Percentiles rank a stretch among this genome's conserved stretches.
These are phyloP conservation scores for Cetonia aurata DNA, from an alignment of 2,888 invertebrate species.

Conservation along the genomic window DNA sequence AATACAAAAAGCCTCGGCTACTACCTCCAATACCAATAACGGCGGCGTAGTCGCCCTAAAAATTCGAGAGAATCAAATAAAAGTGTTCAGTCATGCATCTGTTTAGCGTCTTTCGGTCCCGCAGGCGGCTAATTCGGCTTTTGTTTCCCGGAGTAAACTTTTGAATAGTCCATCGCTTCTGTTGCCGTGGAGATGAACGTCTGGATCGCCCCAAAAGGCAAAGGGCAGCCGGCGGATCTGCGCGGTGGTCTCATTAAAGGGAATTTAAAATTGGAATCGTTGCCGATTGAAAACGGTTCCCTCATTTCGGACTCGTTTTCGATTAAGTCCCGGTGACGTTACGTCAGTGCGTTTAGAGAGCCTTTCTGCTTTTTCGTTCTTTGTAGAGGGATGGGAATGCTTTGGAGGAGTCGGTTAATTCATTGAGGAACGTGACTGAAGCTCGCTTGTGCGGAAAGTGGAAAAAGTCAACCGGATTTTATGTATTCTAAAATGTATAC, in stretches of 20 bases:
- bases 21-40: background rate
- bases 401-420: too few species aligned
- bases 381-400: too few species aligned
- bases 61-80: conserved; percentile 58
- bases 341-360: background rate
- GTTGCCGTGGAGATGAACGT: conserved; percentile 50
- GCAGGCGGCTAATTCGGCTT: conserved; percentile 46
- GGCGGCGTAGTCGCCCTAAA: conserved; percentile 49
- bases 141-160: conserved; percentile 58
- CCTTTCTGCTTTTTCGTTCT: too few species aligned
- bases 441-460: too few species aligned
- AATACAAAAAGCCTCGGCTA: conserved; percentile 36
- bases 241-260: conserved; percentile 30
- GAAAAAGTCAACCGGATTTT: too few species aligned
- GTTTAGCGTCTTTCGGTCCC: conserved; percentile 52
- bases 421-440: too few species aligned
- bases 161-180: conserved; percentile 57
- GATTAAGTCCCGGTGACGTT: conserved; percentile 23
- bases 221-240: conserved; percentile 22
- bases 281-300: conserved; percentile 20
- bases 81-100: conserved; percentile 59
- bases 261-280: conserved; percentile 34
- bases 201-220: conserved; percentile 22
- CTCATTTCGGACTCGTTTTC: conserved; percentile 35
- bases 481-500: too few species aligned